Percentiles rank a stretch among this genome's conserved stretches.
These are phyloP conservation scores for Lordiphosa mommai DNA, from an alignment of 1,140 invertebrate genomes.

Conservation along the genomic window DNA sequence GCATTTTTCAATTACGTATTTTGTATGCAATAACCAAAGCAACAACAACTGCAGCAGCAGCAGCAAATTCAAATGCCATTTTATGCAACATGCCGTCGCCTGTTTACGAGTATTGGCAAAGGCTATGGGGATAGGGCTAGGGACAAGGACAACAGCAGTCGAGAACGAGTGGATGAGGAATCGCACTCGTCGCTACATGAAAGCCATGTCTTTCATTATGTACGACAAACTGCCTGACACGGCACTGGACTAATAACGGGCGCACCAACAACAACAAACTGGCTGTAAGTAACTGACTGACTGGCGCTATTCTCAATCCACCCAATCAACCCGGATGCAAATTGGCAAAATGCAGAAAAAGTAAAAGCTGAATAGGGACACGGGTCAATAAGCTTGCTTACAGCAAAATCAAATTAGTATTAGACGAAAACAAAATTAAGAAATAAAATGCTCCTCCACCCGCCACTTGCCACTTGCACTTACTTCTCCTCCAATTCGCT, in stretches of 20 bases:
- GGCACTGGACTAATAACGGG: conserved; percentile 65
- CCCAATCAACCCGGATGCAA: conserved; percentile 41
- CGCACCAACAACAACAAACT: conserved; percentile 20
- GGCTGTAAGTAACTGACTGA: conserved; percentile 23
- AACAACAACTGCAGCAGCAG: conserved; percentile 17
- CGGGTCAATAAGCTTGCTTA: conserved; percentile 64
- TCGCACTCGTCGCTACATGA: conserved; percentile 49
- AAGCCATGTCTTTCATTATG: conserved; percentile 75
- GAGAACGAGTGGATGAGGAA: conserved; percentile 10
- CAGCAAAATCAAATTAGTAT: conserved; percentile 73
- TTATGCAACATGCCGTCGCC: conserved; percentile 32
- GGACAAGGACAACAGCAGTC: not conserved
- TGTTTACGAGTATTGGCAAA: not conserved
- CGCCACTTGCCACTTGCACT: conserved; percentile 36
- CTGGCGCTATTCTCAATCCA: conserved; percentile 16
- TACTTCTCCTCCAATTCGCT: conserved; percentile 40
- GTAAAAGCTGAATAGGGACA: conserved; percentile 43
- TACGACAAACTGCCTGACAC: conserved; percentile 72
- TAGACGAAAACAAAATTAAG: conserved; percentile 71
- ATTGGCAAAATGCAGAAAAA: conserved; percentile 42
- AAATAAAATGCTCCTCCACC: conserved; percentile 62
- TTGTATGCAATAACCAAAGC: conserved; percentile 49
- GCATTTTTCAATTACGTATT: conserved; percentile 75
- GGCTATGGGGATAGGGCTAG: conserved; percentile 7
- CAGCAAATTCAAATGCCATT: conserved; percentile 74